Percentiles rank a stretch among this genome's conserved stretches.
Evolutionary conservation across 2,113 vertebrate genomes (phyloP).

Genomic region (Holacanthus passer): DNA sequence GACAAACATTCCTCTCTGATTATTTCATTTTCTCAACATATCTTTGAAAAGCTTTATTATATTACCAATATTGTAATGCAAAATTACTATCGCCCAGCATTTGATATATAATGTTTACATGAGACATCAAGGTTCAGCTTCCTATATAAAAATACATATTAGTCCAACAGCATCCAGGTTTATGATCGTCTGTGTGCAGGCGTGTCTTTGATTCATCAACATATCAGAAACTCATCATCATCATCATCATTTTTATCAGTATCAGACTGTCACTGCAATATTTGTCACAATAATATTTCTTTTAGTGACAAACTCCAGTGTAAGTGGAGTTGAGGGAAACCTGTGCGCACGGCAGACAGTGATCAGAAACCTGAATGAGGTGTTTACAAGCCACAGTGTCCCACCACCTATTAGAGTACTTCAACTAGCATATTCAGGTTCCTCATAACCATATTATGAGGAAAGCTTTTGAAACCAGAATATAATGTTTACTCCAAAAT

Average conservation of each 20-base stretch:
- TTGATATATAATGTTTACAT: not conserved
- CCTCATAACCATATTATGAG: not conserved
- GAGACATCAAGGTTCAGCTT: not conserved
- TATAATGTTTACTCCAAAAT: not conserved
- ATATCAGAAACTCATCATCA: not conserved
- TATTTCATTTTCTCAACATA: not conserved
- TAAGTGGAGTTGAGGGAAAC: not conserved
- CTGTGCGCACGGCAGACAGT: not conserved
- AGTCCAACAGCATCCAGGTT: not conserved
- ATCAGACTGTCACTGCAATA: not conserved
- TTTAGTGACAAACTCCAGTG: not conserved
- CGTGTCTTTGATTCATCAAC: not conserved
- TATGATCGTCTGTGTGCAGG: not conserved
- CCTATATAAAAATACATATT: not conserved
- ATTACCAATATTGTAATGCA: not conserved
- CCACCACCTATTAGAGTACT: not conserved
- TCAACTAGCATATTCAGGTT: not conserved
- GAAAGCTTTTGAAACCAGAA: not conserved
- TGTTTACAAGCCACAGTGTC: not conserved
- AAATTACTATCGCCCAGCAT: too few relatives aligned
- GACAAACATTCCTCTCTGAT: not conserved
- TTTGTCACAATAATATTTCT: too few relatives aligned
- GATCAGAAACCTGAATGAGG: not conserved
- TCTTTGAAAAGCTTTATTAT: not conserved
- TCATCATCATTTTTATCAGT: too few relatives aligned